Evolutionary conservation across 2,888 invertebrate genomes (phyloP), one percentile per base, ranked within the genome.

Genomic region (Atethmia centrago): DNA sequence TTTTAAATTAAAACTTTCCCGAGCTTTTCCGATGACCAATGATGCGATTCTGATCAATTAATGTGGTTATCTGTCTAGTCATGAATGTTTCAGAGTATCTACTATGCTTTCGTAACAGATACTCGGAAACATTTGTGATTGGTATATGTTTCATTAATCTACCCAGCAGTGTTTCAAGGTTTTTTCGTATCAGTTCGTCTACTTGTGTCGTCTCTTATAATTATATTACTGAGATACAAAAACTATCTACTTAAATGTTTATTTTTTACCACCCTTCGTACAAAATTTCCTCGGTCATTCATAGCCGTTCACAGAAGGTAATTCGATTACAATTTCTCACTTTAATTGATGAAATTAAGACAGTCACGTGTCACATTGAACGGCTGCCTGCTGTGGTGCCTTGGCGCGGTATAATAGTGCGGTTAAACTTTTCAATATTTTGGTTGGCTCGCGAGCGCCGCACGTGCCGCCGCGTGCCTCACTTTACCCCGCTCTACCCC

Each of bases 361-460:
- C 84, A 88, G 94, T 84, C 95, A 91, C 95, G 95, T 95, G 95
- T 92, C 93, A 80, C 89, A 92, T 92, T 93, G 93, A 91, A 88
- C 87, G 75, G 83, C 87, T 77, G 75, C 82, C 88, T 79, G 72
- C 80, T 84, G 77, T 40, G 49, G 86, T 83, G 85, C 53, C 53
- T 86, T 82, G 85, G 79, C 74, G 75, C 84, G 84, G 87, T 85
- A 88, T 91, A 91, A 92, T 89, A 79, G 81, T 83, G 94, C 91
- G 95, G 95, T 95, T 94, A 91, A 95, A 95, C 89, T 95, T 95
- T 96, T 95, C 96, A 96, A 96, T 96, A 95, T 96, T 96, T 95
- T 93, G 95, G 94, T 92, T 90, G 85, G 88, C 80, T 87, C 86
- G 83, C 83, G 78, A 85, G 83, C 76, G 77, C 56, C 83, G 93